phyloP scores from a whole-genome alignment of 2,888 invertebrate genomes.

The Malthinus seriepunctatus region DNA sequence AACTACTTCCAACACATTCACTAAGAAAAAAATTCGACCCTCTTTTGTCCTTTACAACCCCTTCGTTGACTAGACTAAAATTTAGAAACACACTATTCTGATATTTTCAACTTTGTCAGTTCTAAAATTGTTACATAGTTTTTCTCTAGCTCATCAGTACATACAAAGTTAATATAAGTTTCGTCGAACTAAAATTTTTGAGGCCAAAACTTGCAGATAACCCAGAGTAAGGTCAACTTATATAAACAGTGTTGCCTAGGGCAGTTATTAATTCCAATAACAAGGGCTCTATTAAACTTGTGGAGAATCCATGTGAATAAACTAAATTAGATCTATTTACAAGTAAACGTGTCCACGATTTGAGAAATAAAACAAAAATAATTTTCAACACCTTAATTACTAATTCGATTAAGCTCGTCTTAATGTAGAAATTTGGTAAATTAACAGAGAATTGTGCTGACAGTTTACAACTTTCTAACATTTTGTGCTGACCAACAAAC shows the following conservation, averaged over 20 bases:
- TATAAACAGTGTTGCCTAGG: conserved; percentile 45
- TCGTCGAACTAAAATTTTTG: conserved; percentile 30
- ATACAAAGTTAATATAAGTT: not conserved
- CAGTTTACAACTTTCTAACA: conserved; percentile 14
- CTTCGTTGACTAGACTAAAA: no score
- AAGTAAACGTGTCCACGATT: conserved; percentile 33
- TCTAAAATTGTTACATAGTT: no score
- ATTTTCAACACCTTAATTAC: not conserved
- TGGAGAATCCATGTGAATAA: conserved; percentile 37
- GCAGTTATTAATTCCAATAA: conserved; percentile 53
- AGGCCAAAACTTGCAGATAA: conserved; percentile 36
- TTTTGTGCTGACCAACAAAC: conserved; percentile 14
- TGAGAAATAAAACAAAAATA: not conserved
- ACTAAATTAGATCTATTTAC: conserved; percentile 51
- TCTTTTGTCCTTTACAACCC: no score
- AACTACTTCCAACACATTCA: no score
- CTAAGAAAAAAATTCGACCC: no score
- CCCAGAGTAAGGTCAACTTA: conserved; percentile 44
- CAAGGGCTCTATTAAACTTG: conserved; percentile 38
- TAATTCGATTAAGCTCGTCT: no score
- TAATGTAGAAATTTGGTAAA: conserved; percentile 10
- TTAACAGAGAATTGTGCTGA: conserved; percentile 8
- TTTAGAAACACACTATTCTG: no score
- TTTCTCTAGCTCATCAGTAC: conserved; percentile 11
- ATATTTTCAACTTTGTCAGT: no score